Percentiles rank a stretch among this genome's conserved stretches.
These are phyloP conservation scores for Cherax quadricarinatus DNA, from an alignment of 1,140 invertebrate species.

Conservation along the genomic window DNA sequence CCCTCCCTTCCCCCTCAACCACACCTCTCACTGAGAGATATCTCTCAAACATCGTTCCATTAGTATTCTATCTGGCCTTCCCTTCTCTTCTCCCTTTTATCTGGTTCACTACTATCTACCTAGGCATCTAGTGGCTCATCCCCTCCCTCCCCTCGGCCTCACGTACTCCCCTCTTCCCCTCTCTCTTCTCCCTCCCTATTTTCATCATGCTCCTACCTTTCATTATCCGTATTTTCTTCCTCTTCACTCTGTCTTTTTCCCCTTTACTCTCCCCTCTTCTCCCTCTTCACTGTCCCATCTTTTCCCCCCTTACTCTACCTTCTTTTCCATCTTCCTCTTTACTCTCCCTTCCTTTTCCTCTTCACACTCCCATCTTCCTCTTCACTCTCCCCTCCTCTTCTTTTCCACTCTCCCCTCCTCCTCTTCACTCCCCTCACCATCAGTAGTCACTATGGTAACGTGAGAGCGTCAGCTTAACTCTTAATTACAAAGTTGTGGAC, in stretches of 20 bases:
- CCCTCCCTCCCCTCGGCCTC: no score
- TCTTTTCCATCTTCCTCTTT: background rate
- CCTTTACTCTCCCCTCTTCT: background rate
- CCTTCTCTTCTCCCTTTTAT: background rate
- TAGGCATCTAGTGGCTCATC: background rate
- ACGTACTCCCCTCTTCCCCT: background rate
- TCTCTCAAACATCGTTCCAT: background rate
- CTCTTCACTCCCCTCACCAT: background rate
- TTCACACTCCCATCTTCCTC: background rate
- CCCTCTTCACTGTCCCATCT: background rate
- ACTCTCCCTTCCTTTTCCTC: background rate
- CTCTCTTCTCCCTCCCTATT: background rate
- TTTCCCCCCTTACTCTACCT: background rate
- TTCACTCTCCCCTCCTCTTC: conserved; percentile 2
- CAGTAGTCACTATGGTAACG: conserved; percentile 48
- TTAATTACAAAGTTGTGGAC: conserved; percentile 51
- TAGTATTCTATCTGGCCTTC: background rate
- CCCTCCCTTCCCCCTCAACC: background rate
- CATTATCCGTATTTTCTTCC: background rate
- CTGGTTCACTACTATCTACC: background rate
- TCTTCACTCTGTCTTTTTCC: background rate
- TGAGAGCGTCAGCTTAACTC: conserved; percentile 34
- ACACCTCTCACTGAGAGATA: background rate
- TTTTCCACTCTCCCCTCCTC: background rate
- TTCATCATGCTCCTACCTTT: background rate